phyloP scores from a whole-genome alignment of 1,140 invertebrate species.

The Panonychus citri region DNA sequence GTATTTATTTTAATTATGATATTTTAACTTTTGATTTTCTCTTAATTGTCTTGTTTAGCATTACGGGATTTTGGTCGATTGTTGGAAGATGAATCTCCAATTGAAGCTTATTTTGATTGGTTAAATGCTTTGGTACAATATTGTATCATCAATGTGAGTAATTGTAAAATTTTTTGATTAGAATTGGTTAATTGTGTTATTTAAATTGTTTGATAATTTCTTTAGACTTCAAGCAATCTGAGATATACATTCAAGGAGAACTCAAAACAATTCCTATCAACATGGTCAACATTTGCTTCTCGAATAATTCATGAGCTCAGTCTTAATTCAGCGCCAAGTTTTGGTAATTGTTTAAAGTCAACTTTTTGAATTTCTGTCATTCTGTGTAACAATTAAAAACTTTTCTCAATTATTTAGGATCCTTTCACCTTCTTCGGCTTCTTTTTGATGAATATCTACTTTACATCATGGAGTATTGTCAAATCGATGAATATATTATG shows the following conservation, averaged over 20 bases:
- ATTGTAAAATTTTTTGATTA: neutral
- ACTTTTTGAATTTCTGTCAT: neutral
- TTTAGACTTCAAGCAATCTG: neutral
- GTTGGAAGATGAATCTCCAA: constrained; percentile 25
- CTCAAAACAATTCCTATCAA: constrained; percentile 23
- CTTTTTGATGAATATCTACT: constrained; percentile 32
- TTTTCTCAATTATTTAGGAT: constrained; percentile 21
- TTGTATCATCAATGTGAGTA: constrained; percentile 25
- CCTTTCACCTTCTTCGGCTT: constrained; percentile 29
- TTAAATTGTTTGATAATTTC: neutral
- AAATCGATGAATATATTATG: constrained; percentile 23
- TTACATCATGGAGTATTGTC: constrained; percentile 26
- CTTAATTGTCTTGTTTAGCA: constrained; percentile 18
- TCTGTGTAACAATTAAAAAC: too few relatives aligned
- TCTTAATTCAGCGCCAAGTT: constrained; percentile 28
- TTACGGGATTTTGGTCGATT: constrained; percentile 27
- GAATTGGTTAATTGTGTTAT: neutral
- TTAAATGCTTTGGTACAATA: constrained; percentile 26
- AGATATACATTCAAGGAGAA: neutral
- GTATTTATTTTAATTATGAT: too few relatives aligned
- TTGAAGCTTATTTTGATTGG: constrained; percentile 28
- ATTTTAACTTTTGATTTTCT: neutral
- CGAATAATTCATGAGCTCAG: constrained; percentile 29
- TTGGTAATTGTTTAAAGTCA: constrained; percentile 20
- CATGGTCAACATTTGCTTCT: constrained; percentile 29